phyloP scores from a whole-genome alignment of 2,888 invertebrate genomes.

The Pandemis corylana region DNA sequence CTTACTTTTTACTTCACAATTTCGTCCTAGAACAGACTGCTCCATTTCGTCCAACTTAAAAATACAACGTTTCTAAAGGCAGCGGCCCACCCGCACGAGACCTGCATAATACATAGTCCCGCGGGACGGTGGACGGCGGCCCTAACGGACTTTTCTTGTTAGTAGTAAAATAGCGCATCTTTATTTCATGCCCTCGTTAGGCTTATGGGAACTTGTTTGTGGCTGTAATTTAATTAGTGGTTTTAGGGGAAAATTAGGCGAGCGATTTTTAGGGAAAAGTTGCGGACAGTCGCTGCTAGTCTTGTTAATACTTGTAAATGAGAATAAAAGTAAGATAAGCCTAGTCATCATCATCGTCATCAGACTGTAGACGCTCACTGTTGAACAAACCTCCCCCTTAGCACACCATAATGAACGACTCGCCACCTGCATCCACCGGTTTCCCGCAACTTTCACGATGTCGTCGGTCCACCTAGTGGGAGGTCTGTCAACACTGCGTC shows the following conservation, averaged over 20 bases:
- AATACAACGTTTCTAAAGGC: conserved; percentile 3
- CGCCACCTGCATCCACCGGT: too few species aligned
- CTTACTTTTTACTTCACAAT: background rate
- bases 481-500: too few species aligned
- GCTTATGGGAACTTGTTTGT: conserved; percentile 10
- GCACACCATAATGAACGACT: too few species aligned
- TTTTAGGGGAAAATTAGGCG: conserved; percentile 1
- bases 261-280: background rate
- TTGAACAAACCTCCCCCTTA: too few species aligned
- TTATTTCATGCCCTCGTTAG: conserved; percentile 50
- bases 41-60: background rate
- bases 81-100: background rate
- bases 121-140: conserved; percentile 49
- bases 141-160: conserved; percentile 69
- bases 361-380: too few species aligned
- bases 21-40: background rate
- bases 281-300: background rate
- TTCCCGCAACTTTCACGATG: too few species aligned
- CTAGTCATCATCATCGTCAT: too few species aligned
- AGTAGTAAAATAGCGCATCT: conserved; percentile 58
- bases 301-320: too few species aligned
- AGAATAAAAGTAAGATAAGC: too few species aligned
- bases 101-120: conserved; percentile 51
- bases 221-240: conserved; percentile 8
- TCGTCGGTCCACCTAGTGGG: too few species aligned